These are phyloP conservation scores for Patagioenas fasciata DNA, from an alignment of 2,113 vertebrate genomes.

Conservation along the genomic window DNA sequence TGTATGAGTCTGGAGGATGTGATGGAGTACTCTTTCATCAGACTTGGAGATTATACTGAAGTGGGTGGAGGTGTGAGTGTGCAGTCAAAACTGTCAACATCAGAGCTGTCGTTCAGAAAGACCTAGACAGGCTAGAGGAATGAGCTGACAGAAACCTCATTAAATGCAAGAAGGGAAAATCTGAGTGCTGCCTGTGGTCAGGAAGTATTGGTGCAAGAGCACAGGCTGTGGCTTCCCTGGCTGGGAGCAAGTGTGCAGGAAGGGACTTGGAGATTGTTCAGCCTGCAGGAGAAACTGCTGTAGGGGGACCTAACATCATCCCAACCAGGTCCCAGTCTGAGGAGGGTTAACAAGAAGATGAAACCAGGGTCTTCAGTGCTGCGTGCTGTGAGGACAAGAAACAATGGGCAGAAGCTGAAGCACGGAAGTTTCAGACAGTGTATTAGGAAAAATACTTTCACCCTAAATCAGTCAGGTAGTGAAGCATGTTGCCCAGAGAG, in stretches of 20 bases:
- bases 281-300: not conserved
- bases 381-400: not conserved
- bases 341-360: no score
- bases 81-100: not conserved
- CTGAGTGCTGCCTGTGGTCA: not conserved
- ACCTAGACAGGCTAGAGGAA: not conserved
- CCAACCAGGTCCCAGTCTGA: fast-evolving
- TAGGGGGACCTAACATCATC: not conserved
- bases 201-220: not conserved
- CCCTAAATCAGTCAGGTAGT: not conserved
- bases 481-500: not conserved
- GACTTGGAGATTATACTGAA: not conserved
- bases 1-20: not conserved
- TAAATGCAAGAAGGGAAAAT: not conserved
- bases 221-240: not conserved
- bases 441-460: not conserved
- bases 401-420: not conserved
- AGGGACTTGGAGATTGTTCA: not conserved
- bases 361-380: not conserved
- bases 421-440: not conserved
- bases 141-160: not conserved
- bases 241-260: not conserved
- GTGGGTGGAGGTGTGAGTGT: not conserved
- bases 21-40: not conserved
- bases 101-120: not conserved